Percentiles rank a stretch among this genome's conserved stretches.
These are phyloP conservation scores for Chaetogeoica ovagalla DNA, from an alignment of 2,888 invertebrate genomes.

Conservation along the genomic window DNA sequence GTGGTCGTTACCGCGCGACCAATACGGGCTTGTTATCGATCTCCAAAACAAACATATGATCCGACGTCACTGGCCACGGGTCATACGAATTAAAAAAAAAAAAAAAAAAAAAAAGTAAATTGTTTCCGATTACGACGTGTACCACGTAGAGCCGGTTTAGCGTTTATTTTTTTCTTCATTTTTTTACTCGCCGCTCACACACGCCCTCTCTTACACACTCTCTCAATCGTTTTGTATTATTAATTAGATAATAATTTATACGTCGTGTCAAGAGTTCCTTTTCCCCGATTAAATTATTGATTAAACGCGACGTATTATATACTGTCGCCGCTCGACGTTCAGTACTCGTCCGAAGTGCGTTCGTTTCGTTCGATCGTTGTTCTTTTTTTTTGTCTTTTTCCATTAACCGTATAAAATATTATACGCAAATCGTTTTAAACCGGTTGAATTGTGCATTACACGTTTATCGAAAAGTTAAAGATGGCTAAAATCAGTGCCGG, in stretches of 20 bases:
- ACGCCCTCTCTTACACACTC: no score
- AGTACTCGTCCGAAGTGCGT: no score
- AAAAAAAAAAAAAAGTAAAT: no score
- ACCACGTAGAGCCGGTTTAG: constrained; percentile 1
- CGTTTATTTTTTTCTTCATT: no score
- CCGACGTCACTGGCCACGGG: not conserved
- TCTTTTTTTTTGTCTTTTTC: not conserved
- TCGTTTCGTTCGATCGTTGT: not conserved
- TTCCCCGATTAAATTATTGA: no score
- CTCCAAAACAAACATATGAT: constrained; percentile 17
- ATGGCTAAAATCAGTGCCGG: constrained; percentile 64
- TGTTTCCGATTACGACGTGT: not conserved
- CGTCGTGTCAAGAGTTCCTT: not conserved
- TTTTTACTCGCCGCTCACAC: no score
- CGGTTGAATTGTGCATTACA: no score
- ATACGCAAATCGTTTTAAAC: not conserved
- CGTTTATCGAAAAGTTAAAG: no score
- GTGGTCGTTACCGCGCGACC: not conserved
- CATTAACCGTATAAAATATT: not conserved
- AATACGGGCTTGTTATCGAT: not conserved
- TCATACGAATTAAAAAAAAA: not conserved
- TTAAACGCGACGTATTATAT: no score
- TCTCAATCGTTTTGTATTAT: no score
- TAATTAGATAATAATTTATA: not conserved
- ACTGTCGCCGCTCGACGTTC: no score